Evolutionary conservation across 92 coral and sea anemone genomes (phyloP), one percentile per base, ranked within the genome.

Genomic region (Zoanthus sociatus): DNA sequence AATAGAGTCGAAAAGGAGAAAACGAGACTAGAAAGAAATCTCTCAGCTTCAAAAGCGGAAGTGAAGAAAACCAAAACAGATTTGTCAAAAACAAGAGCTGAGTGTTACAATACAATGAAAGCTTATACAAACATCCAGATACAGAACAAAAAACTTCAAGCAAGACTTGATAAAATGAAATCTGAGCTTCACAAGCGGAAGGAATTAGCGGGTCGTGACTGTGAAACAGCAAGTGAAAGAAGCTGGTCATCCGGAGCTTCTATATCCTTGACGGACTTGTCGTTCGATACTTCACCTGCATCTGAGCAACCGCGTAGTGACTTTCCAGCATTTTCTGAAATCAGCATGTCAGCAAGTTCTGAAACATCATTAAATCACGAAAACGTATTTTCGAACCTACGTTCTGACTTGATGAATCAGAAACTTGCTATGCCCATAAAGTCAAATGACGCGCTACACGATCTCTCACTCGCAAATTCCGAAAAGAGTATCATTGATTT

Each of bases 61-160:
- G 92, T 91, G 79, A 94, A 94, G 78, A 88, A 95, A 44, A 87
- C 94, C 37, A 94, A 94, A 81, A 90, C 83, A 55, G 98, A 94
- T 51, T 73, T 94, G 56, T 90, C 91, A 31, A 82, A 71, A 82
- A 64, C 88, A 21, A 89, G 90, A 71, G 93, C 98, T 33, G 98
- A 94, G 78, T 89, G 87, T 69, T 94, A 94, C 79, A 92, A 92
- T 67, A 91, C 89, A 31, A 94, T 93, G 98, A 94, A 94, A 89
- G 91, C 88, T 32, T 82, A 91, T 20, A 92, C 94, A 17, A 94
- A 91, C 83, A 72, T 94, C 18, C 97, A 93, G 79, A 92, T 94
- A 63, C 98, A 97, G 77, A 90, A 90, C 88, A 92, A 88, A 60
- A 92, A 91, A 78, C 79, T 97, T 18, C 95, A 87, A 75, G 83